Base-by-base conservation (phyloP, 2,113 vertebrate genomes). In the Axis porcinus region DNA sequence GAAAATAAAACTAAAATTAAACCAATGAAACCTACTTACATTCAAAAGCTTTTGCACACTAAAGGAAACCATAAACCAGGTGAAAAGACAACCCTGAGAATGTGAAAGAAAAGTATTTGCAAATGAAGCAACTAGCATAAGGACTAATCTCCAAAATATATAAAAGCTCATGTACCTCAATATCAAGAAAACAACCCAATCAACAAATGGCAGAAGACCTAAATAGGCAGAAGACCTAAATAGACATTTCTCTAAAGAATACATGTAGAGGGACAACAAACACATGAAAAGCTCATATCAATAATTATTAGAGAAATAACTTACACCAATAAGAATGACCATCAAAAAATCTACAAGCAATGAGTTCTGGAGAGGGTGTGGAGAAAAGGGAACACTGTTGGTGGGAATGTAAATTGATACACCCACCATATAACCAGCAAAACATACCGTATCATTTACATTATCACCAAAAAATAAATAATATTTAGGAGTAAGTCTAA, bases 381-480 rank as follows among this genome's bases (percentile, higher is more conserved):
- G 36, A 74, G 36, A 43, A 74, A 43, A 74, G 21, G 23, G 5
- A 74, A 43, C 70, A 74, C 36, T 74, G 11, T 14, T 43, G 70
- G 36, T 40, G 70, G 70, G 70, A 43, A 74, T 25, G 70, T 43
- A 74, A 40, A 74, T 25, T 43, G 36, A 74, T 43, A 43, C 11
- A 25, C 70, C 36, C 36, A 74, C 70, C 70, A 43, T 47, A 58
- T 81, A 57, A 45, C 81, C 33, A 94, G 33, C 58, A 91, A 74
- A 70, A 62, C 86, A 83, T 28, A 54, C 3, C 81, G 89, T 33
- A 86, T 5, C 45, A 92, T 47, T 43, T 74, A 54, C 47, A 47
- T 87, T 82, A 94, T 28, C 21, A 87, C 19, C 50, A 84, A 92
- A n/a, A 92, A 82, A 83, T 40, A 96, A 79, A 87, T 43, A 94